Base-by-base conservation (phyloP, 2,888 invertebrate species). In the Stenodera caucasica region DNA sequence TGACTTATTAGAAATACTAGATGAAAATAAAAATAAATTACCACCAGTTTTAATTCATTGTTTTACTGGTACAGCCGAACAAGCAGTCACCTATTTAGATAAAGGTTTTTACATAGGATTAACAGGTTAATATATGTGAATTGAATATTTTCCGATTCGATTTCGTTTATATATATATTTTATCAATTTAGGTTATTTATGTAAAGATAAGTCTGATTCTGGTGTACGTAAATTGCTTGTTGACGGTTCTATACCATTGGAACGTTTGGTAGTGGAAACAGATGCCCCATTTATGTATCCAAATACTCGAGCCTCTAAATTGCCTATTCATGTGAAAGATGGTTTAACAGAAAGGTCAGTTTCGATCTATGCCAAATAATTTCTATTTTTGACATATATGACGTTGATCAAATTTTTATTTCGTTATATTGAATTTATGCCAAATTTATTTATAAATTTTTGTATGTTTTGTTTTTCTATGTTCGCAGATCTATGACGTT, bases 221-320 rank as follows among this genome's bases (percentile, higher is more conserved):
- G 96, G 96, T 11, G 91, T 97, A 3, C 84, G 95, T 56, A 88
- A 92, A 76, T 82, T 95, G 64, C 79, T 97, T 35, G 90, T 92
- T 33, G 90, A 91, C 73, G 89, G 91, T 57, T 83, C 88, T 55
- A 83, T 95, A 72, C 94, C 96, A 0, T 77, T 97, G 68, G 94
- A 96, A 72, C 86, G 89, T 77, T 81, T 96, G 70, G 80, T 97
- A 60, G 90, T 97, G 5, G 96, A 96, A 81, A 95, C 96, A 0
- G 96, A 97, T 81, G 91, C 96, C 0, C 96, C 97, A 1, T 97
- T 95, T 77, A 96, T 96, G 95, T 97, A 94, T 80, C 95, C 96
- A 2, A 94, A 97, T 80, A 93, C 94, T 65, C 85, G 96, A 76
- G 95, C 96, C 64, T 94, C 95, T 30, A 96, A 96, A 80, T 82